These are phyloP conservation scores for Anarsia innoxiella DNA, from an alignment of 2,888 invertebrate genomes.

Conservation along the genomic window DNA sequence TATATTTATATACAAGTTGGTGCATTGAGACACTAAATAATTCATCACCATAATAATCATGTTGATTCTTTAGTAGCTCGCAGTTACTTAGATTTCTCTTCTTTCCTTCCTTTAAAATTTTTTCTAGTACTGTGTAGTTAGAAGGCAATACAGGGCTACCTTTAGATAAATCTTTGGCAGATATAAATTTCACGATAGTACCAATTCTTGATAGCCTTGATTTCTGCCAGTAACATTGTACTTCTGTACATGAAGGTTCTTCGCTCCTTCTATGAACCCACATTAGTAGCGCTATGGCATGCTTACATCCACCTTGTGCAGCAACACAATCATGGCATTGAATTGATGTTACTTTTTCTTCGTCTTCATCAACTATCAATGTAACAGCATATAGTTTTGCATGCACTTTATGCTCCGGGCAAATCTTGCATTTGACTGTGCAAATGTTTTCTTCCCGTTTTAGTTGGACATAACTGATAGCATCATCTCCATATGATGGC, in stretches of 20 bases:
- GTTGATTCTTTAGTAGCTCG: conserved; percentile 25
- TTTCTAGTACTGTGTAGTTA: conserved; percentile 18
- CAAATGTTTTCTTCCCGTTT: conserved; percentile 22
- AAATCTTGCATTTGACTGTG: conserved; percentile 24
- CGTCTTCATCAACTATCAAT: conserved; percentile 23
- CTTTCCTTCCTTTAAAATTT: conserved; percentile 21
- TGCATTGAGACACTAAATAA: conserved; percentile 17
- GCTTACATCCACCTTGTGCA: conserved; percentile 29
- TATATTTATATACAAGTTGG: conserved; percentile 8
- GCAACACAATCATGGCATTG: conserved; percentile 28
- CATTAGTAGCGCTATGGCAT: conserved; percentile 30
- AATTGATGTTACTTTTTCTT: conserved; percentile 15
- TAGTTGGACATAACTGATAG: conserved; percentile 25
- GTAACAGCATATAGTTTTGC: conserved; percentile 23
- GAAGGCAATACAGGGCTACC: conserved; percentile 12
- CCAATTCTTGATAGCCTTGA: conserved; percentile 29
- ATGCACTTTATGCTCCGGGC: conserved; percentile 29
- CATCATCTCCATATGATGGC: conserved; percentile 27
- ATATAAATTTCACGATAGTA: conserved; percentile 25
- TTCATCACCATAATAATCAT: conserved; percentile 15
- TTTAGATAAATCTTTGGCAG: conserved; percentile 20
- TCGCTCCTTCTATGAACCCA: conserved; percentile 33
- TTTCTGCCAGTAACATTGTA: conserved; percentile 31
- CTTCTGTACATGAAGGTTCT: conserved; percentile 27
- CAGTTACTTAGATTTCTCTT: conserved; percentile 21